Conservation (phyloP, 2,113 vertebrate genomes). For the Capreolus pygargus region DNA sequence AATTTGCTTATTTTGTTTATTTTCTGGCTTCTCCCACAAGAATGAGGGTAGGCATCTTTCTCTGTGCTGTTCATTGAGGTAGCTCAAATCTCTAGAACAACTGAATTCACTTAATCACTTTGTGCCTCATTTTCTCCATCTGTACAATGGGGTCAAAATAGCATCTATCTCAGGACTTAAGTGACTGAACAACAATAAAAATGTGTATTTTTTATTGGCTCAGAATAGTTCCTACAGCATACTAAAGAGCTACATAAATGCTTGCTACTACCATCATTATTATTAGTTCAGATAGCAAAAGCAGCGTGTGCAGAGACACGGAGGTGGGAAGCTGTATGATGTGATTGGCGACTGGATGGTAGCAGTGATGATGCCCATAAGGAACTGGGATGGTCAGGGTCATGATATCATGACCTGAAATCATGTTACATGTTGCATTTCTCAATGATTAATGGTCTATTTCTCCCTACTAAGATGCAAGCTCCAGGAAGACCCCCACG, state of each 20-base stretch:
- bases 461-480: not conserved
- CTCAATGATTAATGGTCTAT: not conserved
- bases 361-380: not conserved
- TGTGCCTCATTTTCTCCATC: not conserved
- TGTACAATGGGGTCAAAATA: not conserved
- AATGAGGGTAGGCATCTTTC: not conserved
- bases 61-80: not conserved
- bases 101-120: not conserved
- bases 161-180: not conserved
- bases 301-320: fast-evolving
- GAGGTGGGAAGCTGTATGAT: not conserved
- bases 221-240: not conserved
- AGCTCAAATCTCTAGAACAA: not conserved
- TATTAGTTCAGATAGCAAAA: not conserved
- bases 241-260: not conserved
- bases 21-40: not conserved
- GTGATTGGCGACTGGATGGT: not conserved
- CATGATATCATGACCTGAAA: not conserved
- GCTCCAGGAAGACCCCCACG: not conserved
- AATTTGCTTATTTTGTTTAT: not conserved
- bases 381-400: not conserved
- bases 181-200: not conserved
- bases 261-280: not conserved
- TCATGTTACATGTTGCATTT: not conserved
- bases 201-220: not conserved